Evolutionary conservation across 2,888 invertebrate genomes (phyloP).

Genomic region (Lysandra coridon): DNA sequence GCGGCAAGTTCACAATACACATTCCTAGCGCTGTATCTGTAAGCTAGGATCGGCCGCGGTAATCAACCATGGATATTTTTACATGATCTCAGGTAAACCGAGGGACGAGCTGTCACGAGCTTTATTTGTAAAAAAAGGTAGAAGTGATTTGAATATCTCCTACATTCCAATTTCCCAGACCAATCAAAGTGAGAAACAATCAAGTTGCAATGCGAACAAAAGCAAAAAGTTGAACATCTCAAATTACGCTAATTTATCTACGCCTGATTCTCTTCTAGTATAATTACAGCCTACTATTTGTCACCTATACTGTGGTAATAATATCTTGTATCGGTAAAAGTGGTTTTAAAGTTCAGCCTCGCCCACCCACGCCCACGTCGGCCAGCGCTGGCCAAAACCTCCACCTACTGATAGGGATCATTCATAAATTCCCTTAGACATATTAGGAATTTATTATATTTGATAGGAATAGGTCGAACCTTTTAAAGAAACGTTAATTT

Average conservation of each 20-base stretch:
- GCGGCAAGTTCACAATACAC: no score
- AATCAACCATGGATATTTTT: no score
- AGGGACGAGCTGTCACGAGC: no score
- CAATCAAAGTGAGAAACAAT: no score
- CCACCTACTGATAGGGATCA: constrained; percentile 53
- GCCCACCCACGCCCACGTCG: constrained; percentile 52
- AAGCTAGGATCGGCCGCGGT: no score
- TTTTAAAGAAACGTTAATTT: background rate
- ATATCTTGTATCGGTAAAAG: constrained; percentile 47
- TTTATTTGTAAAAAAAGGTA: no score
- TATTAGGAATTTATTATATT: background rate
- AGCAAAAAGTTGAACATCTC: background rate
- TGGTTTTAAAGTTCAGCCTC: constrained; percentile 45
- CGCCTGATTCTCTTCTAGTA: background rate
- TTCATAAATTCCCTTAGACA: background rate
- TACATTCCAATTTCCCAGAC: no score
- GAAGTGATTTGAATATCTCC: no score
- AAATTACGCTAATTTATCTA: background rate
- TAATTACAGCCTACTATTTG: background rate
- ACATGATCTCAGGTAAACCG: no score
- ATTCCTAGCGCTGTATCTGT: no score
- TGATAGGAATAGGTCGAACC: background rate
- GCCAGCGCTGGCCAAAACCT: constrained; percentile 68
- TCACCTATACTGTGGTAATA: constrained; percentile 37
- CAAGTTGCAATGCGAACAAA: no score